A percentile compares a stretch with the other conserved stretches of the same genome.
phyloP scores from a whole-genome alignment of 1,140 invertebrate genomes.

The Drosophila pseudoobscura region DNA sequence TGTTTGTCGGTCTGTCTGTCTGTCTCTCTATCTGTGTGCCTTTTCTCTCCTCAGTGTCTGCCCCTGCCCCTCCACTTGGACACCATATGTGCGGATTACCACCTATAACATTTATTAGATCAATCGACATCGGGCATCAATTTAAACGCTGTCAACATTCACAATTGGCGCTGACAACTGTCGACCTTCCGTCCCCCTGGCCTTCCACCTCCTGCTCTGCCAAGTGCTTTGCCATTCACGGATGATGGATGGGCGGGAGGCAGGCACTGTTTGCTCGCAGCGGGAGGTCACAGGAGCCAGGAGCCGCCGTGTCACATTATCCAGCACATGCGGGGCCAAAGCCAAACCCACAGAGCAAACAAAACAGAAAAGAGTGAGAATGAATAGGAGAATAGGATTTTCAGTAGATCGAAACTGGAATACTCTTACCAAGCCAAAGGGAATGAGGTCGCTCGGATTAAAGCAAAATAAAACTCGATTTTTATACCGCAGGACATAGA shows the following conservation, averaged over 20 bases:
- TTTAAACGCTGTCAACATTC: slow-evolving; percentile 71
- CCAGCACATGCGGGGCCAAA: slow-evolving; percentile 33
- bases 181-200: slow-evolving; percentile 23
- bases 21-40: not conserved
- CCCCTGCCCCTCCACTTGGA: slow-evolving; percentile 17
- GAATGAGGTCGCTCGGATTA: not conserved
- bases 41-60: not conserved
- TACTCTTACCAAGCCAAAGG: slow-evolving; percentile 19
- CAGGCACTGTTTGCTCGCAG: slow-evolving; percentile 50
- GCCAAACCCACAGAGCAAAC: slow-evolving; percentile 40
- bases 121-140: slow-evolving; percentile 72
- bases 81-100: slow-evolving; percentile 65
- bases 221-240: not conserved
- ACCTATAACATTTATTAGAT: slow-evolving; percentile 80
- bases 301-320: slow-evolving; percentile 58
- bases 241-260: slow-evolving; percentile 44
- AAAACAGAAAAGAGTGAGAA: slow-evolving; percentile 1
- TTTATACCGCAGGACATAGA: no score
- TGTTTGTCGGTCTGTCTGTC: slow-evolving; percentile 9
- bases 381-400: not conserved
- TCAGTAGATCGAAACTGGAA: not conserved
- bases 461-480: not conserved
- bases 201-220: not conserved
- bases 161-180: slow-evolving; percentile 69
- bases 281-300: slow-evolving; percentile 45